phyloP scores from a whole-genome alignment of 2,888 invertebrate genomes.

The Harpalus rufipes region DNA sequence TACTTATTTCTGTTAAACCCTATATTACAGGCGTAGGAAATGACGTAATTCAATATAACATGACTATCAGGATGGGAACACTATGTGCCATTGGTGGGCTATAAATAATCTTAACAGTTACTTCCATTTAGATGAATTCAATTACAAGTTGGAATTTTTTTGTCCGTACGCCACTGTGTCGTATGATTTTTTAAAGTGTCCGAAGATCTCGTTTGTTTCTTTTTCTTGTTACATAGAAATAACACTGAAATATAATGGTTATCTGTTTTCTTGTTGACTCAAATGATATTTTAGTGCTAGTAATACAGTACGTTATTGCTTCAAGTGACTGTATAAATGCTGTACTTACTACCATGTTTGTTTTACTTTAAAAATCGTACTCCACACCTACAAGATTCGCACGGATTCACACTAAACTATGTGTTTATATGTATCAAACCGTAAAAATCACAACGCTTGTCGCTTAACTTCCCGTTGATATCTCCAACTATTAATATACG shows the following conservation, averaged over 20 bases:
- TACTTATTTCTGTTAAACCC: too few species aligned
- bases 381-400: slow-evolving; percentile 14
- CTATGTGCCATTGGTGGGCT: too few species aligned
- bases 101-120: too few species aligned
- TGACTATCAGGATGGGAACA: too few species aligned
- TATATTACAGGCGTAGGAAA: too few species aligned
- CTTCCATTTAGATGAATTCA: background rate
- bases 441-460: background rate
- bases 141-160: background rate
- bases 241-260: slow-evolving; percentile 48
- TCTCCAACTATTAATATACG: background rate
- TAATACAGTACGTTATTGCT: slow-evolving; percentile 36
- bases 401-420: slow-evolving; percentile 4
- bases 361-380: background rate
- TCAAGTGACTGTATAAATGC: slow-evolving; percentile 29
- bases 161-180: slow-evolving; percentile 1
- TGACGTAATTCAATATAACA: too few species aligned
- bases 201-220: slow-evolving; percentile 32
- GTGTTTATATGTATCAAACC: background rate
- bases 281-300: slow-evolving; percentile 44
- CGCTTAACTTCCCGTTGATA: slow-evolving; percentile 13
- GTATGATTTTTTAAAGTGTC: slow-evolving; percentile 13
- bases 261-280: slow-evolving; percentile 38
- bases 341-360: slow-evolving; percentile 15
- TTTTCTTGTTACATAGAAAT: slow-evolving; percentile 46